phyloP scores from a whole-genome alignment of 2,888 invertebrate species.

The Enoplolaimus lenunculus region DNA sequence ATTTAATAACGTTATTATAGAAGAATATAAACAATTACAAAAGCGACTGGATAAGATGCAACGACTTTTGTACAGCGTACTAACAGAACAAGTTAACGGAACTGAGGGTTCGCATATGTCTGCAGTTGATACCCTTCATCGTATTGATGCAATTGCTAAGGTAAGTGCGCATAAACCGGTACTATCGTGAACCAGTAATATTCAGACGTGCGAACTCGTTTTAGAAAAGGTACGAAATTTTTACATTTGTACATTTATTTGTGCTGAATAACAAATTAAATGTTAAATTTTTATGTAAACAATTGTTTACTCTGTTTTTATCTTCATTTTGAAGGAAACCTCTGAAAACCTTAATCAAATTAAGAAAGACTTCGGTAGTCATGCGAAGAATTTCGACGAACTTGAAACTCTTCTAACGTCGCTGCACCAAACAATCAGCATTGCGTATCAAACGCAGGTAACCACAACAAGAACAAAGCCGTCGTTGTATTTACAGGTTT shows the following conservation, averaged over 20 bases:
- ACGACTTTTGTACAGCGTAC: background rate
- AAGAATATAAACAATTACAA: background rate
- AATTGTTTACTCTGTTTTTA: too few species aligned
- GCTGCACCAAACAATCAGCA: background rate
- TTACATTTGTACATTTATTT: too few species aligned
- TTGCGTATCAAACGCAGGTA: background rate
- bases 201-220: too few species aligned
- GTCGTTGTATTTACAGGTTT: too few species aligned
- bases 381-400: background rate
- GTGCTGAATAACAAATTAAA: too few species aligned
- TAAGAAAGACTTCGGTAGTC: background rate
- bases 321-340: background rate
- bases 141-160: background rate
- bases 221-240: too few species aligned
- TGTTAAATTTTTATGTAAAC: too few species aligned
- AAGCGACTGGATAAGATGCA: slow-evolving; percentile 3
- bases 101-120: background rate
- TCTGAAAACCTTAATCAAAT: background rate
- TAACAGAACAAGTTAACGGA: background rate
- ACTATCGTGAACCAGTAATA: too few species aligned
- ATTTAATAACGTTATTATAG: too few species aligned
- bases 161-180: too few species aligned
- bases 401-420: background rate
- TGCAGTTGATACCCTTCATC: background rate
- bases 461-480: too few species aligned